Evolutionary conservation across 2,113 vertebrate genomes (phyloP), one percentile per base, ranked within the genome.

Genomic region (Proteles cristata): DNA sequence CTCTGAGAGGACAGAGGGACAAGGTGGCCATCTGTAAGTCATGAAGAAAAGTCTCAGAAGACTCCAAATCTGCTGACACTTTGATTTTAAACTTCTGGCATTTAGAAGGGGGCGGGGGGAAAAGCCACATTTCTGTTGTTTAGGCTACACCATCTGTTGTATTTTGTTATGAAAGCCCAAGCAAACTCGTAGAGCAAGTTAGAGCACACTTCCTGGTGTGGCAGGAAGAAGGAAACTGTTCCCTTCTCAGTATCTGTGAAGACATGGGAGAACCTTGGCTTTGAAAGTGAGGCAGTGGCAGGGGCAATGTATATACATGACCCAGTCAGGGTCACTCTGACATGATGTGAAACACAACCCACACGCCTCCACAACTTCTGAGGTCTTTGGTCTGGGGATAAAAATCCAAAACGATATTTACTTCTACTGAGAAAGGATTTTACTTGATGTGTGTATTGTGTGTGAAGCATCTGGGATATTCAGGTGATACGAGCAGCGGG

Each of bases 271-370:
- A 26, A 43, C 7, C 11, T 11, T 11, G 4, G 16, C n/a, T 58
- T 16, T n/a, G 31, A 61, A 53, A 31, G 45, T 2, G 21, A 4
- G 10, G 50, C 6, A 2, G 35, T 2, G 39, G 45, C 21, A 8
- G 61, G 3, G 5, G 14, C 28, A 21, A 11, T 31, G 19, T 19
- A 17, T 1, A 2, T 2, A 15, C 0, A 1, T 6, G 50, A 71
- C 50, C 28, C 31, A 39, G 28, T 4, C 28, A 71, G 50, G 50
- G 11, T 6, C 10, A 31, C 76, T n/a, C 14, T 25, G 55, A 73
- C 25, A 3, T 77, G 61, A 17, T 23, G 21, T 16, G 21, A 28
- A 23, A 76, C 1, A 28, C 5, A 21, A 10, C 61, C 25, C 11
- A 14, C 10, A 69, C 6, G 31, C n/a, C 35, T 77, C 48, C n/a